Base-by-base conservation (phyloP, 2,888 invertebrate genomes). In the Lottia scabra region DNA sequence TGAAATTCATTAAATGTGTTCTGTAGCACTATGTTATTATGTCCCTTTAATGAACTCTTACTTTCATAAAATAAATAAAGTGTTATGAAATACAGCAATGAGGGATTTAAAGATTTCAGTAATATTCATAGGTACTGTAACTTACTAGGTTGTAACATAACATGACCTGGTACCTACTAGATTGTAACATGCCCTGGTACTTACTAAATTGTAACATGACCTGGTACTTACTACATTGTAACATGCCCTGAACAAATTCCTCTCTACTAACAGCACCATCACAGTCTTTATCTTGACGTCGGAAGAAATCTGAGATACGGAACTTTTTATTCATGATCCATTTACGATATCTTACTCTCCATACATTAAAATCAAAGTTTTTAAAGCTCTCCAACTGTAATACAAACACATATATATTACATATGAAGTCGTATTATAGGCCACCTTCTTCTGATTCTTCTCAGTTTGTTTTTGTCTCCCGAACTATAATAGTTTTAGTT, bases 211-310 rank as follows among this genome's bases (percentile, higher is more conserved):
- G n/a, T n/a, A n/a, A n/a, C n/a, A n/a, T n/a, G n/a, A n/a, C n/a
- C n/a, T n/a, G 62, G 19, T 48, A 79, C 85, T 79, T 74, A 89
- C 89, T 87, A 70, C 87, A 87, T 63, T 81, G 79, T 68, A 89
- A 78, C 87, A 89, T 89, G 69, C 89, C 89, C 23, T 83, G 82
- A n/a, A 89, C 88, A 80, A 89, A 89, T 78, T 89, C 88, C 23
- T 85, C 85, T 46, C 87, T 77, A 23, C 83, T 84, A 46, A 89
- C 75, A 63, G 83, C 83, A 10, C 89, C 89, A 77, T 88, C 87
- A 5, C 86, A 86, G 48, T 88, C 85, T 72, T 85, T 87, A 72
- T 88, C 89, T 71, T 89, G 89, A 19, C 87, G 75, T 23, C 89
- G 80, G 83, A 89, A 89, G 81, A 89, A 88, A 74, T 89, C 89